Base-by-base conservation (phyloP, 2,888 invertebrate species). In the Drosophila colorata region DNA sequence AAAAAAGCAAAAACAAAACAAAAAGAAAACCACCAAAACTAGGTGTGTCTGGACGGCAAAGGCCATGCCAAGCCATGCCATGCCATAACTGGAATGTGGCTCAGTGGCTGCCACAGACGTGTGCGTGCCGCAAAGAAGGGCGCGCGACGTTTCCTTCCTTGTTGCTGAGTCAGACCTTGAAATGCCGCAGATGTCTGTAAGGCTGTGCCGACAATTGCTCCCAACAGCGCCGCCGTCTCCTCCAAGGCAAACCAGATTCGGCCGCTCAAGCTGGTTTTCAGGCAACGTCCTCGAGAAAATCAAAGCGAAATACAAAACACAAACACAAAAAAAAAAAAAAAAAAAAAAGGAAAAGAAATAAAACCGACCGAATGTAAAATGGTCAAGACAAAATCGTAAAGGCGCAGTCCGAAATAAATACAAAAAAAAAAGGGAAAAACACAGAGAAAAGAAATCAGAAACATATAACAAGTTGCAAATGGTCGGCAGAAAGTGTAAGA, bases 91-190 rank as follows among this genome's bases (percentile, higher is more conserved):
- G 86, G 83, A 83, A 83, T 83, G 83, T 74, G 86, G 79, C 72
- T 67, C 72, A 61, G 56, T 59, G 44, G 72, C 56, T 55, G 53
- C 64, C 60, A 57, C 72, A 70, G 69, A 56, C 49, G 47, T 20
- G 47, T 69, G 69, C 75, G 75, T 76, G 67, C 67, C 70, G 13
- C 53, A 69, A 79, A 18, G 33, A 80, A 83, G 80, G 80, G 80
- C 69, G 74, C 78, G 13, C 11, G 69, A 69, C 59, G 63, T 76
- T 81, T 76, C 73, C 78, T 81, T 81, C 78, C 84, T 72, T 79
- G 81, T 72, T 82, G 80, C 84, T 84, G 84, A 84, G 74, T 84
- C 84, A 84, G 84, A 84, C 84, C 84, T 84, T 84, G 84, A 84
- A 81, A 84, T 86, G 84, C 80, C 77, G 74, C 76, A 78, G 76